Evolutionary conservation across 1,140 invertebrate genomes (phyloP), one percentile per base, ranked within the genome.

Genomic region (Grapholita molesta): DNA sequence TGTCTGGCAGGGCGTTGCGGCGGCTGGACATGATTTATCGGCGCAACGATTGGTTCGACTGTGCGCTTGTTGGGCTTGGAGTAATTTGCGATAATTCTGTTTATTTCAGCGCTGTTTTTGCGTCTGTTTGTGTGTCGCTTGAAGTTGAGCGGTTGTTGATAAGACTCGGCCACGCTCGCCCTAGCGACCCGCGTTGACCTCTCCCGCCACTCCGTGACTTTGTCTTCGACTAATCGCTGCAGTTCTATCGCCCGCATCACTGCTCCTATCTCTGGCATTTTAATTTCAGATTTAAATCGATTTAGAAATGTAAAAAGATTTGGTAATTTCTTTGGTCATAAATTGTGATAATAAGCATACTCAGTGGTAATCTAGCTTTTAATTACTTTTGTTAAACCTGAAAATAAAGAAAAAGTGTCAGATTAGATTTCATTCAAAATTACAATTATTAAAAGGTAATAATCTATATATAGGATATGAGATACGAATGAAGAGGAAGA

Each of bases 1-100:
- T 80, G 70, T 64, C 89, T 77, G 28, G 76, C 80, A 1, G 89
- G 89, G n/a, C 83, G 78, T 28, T 77, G 86, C 35, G 79, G 78
- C 61, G 71, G 76, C 65, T 83, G 77, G 9, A 70, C 71, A 48
- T 74, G 74, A 65, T 70, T 71, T n/a, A 74, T 72, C 38, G 70
- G 25, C 30, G 72, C 53, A 53, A 77, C 76, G 70, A 80, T 75
- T 42, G 74, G 82, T 65, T 89, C 87, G 75, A 76, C 79, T 70
- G 86, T 70, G 73, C 86, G 83, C 76, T 86, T 84, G 70, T 79
- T 79, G 64, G 81, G 82, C 73, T 79, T 90, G 64, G 89, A 91
- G 80, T 90, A 90, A 83, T 91, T 91, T 78, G 89, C 84, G 83
- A 90, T 90, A 85, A 91, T 91, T 90, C 84, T 89, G 75, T 90